These are phyloP conservation scores for Timandra comae DNA, from an alignment of 2,888 invertebrate species.

Conservation along the genomic window DNA sequence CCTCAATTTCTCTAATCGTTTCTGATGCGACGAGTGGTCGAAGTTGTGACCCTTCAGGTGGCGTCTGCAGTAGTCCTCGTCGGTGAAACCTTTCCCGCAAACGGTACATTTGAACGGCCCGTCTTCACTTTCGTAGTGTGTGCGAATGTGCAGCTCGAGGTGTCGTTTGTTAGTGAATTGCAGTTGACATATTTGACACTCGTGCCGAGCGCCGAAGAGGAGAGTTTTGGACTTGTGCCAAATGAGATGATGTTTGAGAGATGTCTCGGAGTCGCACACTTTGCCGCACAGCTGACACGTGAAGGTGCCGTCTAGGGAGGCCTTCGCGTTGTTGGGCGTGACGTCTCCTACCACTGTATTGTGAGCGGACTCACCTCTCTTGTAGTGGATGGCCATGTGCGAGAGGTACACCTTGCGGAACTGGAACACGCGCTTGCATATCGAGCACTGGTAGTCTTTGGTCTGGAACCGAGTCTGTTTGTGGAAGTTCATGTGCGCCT, in stretches of 20 bases:
- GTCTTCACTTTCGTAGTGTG: conserved; percentile 70
- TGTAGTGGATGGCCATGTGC: conserved; percentile 68
- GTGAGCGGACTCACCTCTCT: conserved; percentile 57
- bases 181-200: conserved; percentile 65
- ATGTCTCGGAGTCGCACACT: conserved; percentile 58
- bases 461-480: conserved; percentile 66
- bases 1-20: conserved; percentile 54
- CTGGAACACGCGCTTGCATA: conserved; percentile 67
- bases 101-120: conserved; percentile 69
- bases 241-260: conserved; percentile 57
- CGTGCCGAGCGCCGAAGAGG: conserved; percentile 57
- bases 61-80: conserved; percentile 63
- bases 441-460: conserved; percentile 68
- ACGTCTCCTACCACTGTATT: conserved; percentile 51
- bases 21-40: conserved; percentile 57
- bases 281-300: conserved; percentile 67
- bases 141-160: conserved; percentile 60
- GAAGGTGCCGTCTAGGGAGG: conserved; percentile 42
- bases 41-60: conserved; percentile 75
- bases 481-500: conserved; percentile 67
- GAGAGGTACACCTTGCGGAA: conserved; percentile 59
- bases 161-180: conserved; percentile 67
- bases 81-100: conserved; percentile 73
- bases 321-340: conserved; percentile 29
- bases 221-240: conserved; percentile 68